phyloP scores from a whole-genome alignment of 2,888 invertebrate genomes.

The Patella pellucida region DNA sequence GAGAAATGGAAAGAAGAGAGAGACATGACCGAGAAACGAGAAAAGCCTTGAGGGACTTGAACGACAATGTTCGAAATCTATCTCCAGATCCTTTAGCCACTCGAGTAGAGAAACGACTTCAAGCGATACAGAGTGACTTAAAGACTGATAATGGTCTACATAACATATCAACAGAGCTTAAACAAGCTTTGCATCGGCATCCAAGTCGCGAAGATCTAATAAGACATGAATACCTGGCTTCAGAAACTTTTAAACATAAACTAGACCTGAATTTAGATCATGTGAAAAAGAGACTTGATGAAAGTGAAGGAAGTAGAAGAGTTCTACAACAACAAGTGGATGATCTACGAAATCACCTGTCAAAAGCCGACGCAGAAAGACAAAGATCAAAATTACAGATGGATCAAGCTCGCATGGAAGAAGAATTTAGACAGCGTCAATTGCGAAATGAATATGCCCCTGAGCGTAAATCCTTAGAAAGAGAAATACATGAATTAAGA shows the following conservation, averaged over 20 bases:
- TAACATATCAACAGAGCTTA: slow-evolving; percentile 60
- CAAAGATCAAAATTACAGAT: slow-evolving; percentile 49
- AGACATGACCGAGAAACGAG: slow-evolving; percentile 56
- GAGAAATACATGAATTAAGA: slow-evolving; percentile 59
- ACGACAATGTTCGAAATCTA: slow-evolving; percentile 46
- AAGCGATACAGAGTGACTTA: slow-evolving; percentile 62
- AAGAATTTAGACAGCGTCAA: slow-evolving; percentile 54
- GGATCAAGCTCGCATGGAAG: slow-evolving; percentile 56
- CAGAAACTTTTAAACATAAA: slow-evolving; percentile 57
- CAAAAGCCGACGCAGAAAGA: slow-evolving; percentile 56
- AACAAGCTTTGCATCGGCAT: slow-evolving; percentile 44
- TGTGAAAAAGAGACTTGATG: slow-evolving; percentile 60
- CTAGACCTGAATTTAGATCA: slow-evolving; percentile 59
- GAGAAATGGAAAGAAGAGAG: slow-evolving; percentile 61
- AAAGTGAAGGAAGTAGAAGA: slow-evolving; percentile 61
- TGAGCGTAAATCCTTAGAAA: slow-evolving; percentile 42
- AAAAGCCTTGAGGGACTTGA: slow-evolving; percentile 52
- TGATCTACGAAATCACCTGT: slow-evolving; percentile 56
- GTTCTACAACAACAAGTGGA: slow-evolving; percentile 63
- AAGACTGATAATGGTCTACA: slow-evolving; percentile 59
- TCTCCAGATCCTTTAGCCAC: slow-evolving; percentile 47
- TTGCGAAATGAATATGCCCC: slow-evolving; percentile 25
- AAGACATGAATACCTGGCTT: slow-evolving; percentile 46
- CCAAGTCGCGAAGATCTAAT: slow-evolving; percentile 46
- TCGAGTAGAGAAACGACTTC: slow-evolving; percentile 59